Evolutionary conservation across 30 jellyfish, hydroid and myxozoan genomes (phyloP).

Genomic region (Clytia hemisphaerica): DNA sequence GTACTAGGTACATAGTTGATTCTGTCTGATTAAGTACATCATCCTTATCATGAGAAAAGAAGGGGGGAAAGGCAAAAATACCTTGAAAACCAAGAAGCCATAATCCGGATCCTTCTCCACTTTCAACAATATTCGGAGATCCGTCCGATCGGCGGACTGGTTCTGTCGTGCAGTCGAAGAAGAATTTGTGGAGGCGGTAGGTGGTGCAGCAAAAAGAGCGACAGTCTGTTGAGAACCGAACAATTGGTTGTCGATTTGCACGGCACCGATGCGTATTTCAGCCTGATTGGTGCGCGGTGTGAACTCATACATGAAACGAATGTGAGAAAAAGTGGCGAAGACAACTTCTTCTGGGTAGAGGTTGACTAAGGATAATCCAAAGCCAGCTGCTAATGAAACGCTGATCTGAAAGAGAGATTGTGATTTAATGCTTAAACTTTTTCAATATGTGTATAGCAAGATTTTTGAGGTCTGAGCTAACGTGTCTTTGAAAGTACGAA

Average conservation of each 20-base stretch:
- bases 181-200: too few relatives aligned
- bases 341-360: conserved; percentile 79
- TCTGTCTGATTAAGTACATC: too few relatives aligned
- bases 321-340: conserved; percentile 63
- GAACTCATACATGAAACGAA: conserved; percentile 33
- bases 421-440: too few relatives aligned
- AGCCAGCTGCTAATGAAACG: conserved; percentile 78
- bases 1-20: too few relatives aligned
- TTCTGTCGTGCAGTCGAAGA: too few relatives aligned
- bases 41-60: too few relatives aligned
- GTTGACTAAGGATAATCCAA: conserved; percentile 78
- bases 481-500: too few relatives aligned
- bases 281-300: not conserved
- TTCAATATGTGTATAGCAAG: too few relatives aligned
- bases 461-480: too few relatives aligned
- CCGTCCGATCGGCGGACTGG: too few relatives aligned
- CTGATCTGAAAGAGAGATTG: conserved; percentile 30
- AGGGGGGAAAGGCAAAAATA: too few relatives aligned
- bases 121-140: not conserved
- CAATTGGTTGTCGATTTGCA: conserved; percentile 82
- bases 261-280: conserved; percentile 23
- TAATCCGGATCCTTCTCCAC: conserved; percentile 24
- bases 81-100: conserved; percentile 24
- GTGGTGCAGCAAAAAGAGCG: conserved; percentile 68
- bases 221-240: conserved; percentile 78